Conservation (phyloP, 2,113 vertebrate species). For the Dryoscopus gambensis region DNA sequence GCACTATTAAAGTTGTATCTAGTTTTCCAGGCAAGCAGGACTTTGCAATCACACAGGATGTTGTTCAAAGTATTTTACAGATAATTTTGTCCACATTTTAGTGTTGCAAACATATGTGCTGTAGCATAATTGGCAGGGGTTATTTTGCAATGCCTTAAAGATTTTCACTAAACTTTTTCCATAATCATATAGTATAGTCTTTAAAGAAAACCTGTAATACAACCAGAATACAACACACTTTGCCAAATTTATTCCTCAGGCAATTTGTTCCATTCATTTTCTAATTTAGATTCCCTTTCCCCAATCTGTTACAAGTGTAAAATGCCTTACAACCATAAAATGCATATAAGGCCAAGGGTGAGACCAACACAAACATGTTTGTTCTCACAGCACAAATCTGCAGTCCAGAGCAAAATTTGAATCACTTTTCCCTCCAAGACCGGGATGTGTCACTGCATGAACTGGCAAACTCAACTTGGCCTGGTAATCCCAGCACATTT, state of each 20-base stretch:
- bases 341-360: background rate
- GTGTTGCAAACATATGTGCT: background rate
- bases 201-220: background rate
- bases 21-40: background rate
- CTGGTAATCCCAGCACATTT: background rate
- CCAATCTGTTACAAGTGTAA: background rate
- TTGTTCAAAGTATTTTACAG: background rate
- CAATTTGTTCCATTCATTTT: background rate
- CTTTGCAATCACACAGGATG: background rate
- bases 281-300: background rate
- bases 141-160: background rate
- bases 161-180: background rate
- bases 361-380: background rate
- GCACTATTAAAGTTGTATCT: conserved; percentile 11
- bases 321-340: background rate
- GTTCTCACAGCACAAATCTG: background rate
- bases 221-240: background rate
- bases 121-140: background rate
- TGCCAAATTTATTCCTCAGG: background rate
- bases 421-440: background rate
- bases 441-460: background rate
- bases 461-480: background rate
- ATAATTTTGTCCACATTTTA: background rate
- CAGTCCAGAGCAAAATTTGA: background rate
- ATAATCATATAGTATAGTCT: background rate